A percentile compares a stretch with the other conserved stretches of the same genome.
These are phyloP conservation scores for Wiebesia pumilae DNA, from an alignment of 1,140 invertebrate genomes.

Conservation along the genomic window DNA sequence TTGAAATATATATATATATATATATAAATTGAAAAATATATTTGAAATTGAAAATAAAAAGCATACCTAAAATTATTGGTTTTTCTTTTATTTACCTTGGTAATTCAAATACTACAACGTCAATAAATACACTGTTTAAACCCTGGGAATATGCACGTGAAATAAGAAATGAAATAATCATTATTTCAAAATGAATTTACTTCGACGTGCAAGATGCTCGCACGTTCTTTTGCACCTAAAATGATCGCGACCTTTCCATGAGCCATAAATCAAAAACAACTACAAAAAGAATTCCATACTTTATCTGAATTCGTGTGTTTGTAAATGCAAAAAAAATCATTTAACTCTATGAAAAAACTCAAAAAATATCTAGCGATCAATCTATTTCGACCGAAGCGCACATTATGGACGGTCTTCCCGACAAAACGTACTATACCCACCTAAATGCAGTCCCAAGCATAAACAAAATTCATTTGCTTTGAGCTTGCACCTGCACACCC, in stretches of 20 bases:
- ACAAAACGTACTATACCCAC: neutral
- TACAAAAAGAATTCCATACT: neutral
- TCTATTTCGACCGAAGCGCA: neutral
- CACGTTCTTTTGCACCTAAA: neutral
- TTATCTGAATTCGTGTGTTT: neutral
- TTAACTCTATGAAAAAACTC: neutral
- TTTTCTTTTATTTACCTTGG: no score
- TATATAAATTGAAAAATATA: no score
- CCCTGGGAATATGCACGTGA: neutral
- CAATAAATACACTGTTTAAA: neutral
- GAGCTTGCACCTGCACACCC: neutral
- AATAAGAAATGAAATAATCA: neutral
- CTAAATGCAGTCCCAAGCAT: neutral
- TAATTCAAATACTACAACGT: neutral
- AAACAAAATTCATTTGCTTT: slow-evolving; percentile 16
- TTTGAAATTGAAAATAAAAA: no score
- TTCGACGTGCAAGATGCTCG: neutral
- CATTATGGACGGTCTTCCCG: neutral
- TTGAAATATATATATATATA: no score
- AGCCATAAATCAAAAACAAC: neutral
- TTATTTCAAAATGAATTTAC: neutral
- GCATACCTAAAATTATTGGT: no score
- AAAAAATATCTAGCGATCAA: neutral
- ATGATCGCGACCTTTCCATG: neutral
- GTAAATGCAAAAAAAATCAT: neutral